A percentile compares a stretch with the other conserved stretches of the same genome.
phyloP scores from a whole-genome alignment of 2,113 vertebrate genomes.

The Melanostigma gelatinosum region DNA sequence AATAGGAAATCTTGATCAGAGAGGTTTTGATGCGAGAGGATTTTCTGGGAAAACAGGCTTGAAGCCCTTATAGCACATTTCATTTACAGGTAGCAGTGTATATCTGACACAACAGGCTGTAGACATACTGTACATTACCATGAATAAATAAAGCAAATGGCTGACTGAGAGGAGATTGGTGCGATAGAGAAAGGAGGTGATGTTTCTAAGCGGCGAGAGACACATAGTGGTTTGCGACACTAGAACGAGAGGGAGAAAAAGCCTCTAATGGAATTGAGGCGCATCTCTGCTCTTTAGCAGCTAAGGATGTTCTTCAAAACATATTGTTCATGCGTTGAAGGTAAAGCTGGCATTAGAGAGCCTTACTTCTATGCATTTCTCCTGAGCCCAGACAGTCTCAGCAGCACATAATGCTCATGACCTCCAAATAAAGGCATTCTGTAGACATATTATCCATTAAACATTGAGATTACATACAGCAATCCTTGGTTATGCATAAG shows the following conservation, averaged over 20 bases:
- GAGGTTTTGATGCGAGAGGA: neutral
- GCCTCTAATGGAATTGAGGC: neutral
- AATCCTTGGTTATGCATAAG: conserved; percentile 46
- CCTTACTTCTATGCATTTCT: neutral
- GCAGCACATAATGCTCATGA: conserved; percentile 59
- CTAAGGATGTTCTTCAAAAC: conserved; percentile 15
- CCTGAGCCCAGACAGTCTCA: neutral
- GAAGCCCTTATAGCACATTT: neutral
- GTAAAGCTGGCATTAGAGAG: conserved; percentile 4
- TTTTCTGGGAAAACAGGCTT: no score
- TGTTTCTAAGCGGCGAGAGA: neutral
- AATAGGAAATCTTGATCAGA: conserved; percentile 9
- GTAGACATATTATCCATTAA: conserved; percentile 70
- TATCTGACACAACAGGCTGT: neutral
- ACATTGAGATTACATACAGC: conserved; percentile 60
- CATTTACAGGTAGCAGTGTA: conserved; percentile 8
- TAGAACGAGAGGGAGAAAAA: neutral
- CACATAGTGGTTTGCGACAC: neutral
- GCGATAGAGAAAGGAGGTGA: neutral
- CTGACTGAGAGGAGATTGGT: neutral
- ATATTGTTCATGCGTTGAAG: conserved; percentile 9
- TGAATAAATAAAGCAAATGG: neutral
- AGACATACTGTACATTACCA: neutral
- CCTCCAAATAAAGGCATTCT: conserved; percentile 40
- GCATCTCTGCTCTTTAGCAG: neutral